Conservation (phyloP, 2,113 vertebrate species). For the Ochotona princeps region DNA sequence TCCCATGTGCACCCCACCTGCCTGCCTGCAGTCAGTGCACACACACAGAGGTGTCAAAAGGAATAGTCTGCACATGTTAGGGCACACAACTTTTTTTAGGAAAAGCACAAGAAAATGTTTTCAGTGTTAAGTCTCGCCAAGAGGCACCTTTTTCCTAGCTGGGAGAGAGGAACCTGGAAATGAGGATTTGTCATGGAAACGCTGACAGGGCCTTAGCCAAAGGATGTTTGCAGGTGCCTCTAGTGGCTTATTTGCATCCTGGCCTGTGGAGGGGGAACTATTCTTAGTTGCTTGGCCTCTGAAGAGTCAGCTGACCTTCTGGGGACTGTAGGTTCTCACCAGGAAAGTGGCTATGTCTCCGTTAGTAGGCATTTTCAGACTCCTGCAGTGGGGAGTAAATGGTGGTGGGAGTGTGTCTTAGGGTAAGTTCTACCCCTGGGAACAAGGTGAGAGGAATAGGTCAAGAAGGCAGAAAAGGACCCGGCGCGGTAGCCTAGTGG, state of each 20-base stretch:
- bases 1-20: background rate
- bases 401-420: background rate
- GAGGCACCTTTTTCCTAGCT: slow-evolving; percentile 50
- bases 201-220: slow-evolving; percentile 60
- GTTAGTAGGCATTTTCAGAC: background rate
- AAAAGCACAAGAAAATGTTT: slow-evolving; percentile 51
- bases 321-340: background rate
- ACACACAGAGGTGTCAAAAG: background rate
- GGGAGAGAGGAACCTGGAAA: slow-evolving; percentile 68
- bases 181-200: slow-evolving; percentile 77
- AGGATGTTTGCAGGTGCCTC: slow-evolving; percentile 70
- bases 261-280: slow-evolving; percentile 20
- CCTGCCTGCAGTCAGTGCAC: background rate
- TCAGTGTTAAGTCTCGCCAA: slow-evolving; percentile 46
- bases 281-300: background rate
- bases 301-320: slow-evolving; percentile 6
- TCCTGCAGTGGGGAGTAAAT: background rate
- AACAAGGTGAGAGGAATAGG: background rate
- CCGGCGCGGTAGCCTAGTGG: too few species aligned
- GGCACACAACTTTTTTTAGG: background rate
- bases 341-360: background rate
- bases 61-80: slow-evolving; percentile 7
- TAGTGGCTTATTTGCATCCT: slow-evolving; percentile 53
- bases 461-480: background rate
- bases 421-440: background rate